Percentiles rank a stretch among this genome's conserved stretches.
Conservation (phyloP, 2,888 invertebrate species). For the Ypsolopha sequella region DNA sequence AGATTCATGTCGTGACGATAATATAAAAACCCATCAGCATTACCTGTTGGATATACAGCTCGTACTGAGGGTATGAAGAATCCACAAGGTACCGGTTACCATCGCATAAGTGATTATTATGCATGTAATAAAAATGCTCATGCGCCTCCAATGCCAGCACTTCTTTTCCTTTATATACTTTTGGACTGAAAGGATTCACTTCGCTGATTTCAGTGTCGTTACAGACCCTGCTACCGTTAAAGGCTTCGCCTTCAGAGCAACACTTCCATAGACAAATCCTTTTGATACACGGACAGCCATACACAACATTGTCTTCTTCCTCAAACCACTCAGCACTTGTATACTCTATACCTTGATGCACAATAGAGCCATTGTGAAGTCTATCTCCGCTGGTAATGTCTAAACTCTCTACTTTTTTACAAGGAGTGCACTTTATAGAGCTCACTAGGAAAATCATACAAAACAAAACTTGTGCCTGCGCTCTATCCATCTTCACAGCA, state of each 20-base stretch:
- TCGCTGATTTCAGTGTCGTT: slow-evolving; percentile 19
- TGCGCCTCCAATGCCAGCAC: slow-evolving; percentile 23
- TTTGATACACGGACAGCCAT: slow-evolving; percentile 50
- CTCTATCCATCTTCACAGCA: background rate
- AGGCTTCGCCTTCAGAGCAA: slow-evolving; percentile 29
- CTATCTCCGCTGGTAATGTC: slow-evolving; percentile 37
- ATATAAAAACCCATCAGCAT: slow-evolving; percentile 8
- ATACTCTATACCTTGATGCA: slow-evolving; percentile 39
- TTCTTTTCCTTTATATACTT: slow-evolving; percentile 33
- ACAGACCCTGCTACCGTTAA: slow-evolving; percentile 24
- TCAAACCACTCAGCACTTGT: slow-evolving; percentile 36
- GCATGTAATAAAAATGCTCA: slow-evolving; percentile 43
- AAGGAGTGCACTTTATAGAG: slow-evolving; percentile 26
- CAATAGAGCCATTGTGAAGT: slow-evolving; percentile 34
- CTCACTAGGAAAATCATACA: background rate
- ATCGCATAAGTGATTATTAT: slow-evolving; percentile 23
- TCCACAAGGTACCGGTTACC: slow-evolving; percentile 38
- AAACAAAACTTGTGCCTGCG: slow-evolving; percentile 3
- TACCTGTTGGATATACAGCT: slow-evolving; percentile 51
- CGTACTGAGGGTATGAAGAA: slow-evolving; percentile 19
- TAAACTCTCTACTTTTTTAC: slow-evolving; percentile 36
- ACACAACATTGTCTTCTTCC: slow-evolving; percentile 21
- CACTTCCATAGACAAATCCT: slow-evolving; percentile 50
- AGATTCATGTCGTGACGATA: no score
- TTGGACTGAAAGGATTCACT: slow-evolving; percentile 42